Base-by-base conservation (phyloP, 2,113 vertebrate genomes). In the Anolis carolinensis region DNA sequence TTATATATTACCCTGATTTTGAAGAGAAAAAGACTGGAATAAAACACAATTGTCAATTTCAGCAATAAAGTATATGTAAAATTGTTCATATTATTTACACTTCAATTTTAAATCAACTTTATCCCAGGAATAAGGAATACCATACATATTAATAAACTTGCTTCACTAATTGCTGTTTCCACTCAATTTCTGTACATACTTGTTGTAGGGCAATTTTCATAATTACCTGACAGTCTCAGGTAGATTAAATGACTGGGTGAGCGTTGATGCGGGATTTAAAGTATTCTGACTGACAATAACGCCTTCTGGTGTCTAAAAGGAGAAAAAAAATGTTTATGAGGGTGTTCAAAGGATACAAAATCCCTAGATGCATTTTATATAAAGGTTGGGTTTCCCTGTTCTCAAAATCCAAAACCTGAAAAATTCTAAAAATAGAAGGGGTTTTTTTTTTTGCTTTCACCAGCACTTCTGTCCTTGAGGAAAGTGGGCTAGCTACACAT, bases 181-280 rank as follows among this genome's bases (percentile, higher is more conserved):
- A 6, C 4, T 59, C 34, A 10, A 2, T 34, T 82, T 16, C 63
- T 32, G 21, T 18, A 59, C 27, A 78, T 7, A 11, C 18, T 72
- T 48, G 30, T 2, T 48, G 18, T 1, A 34, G 25, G 4, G 52
- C 23, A 79, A 30, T 16, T 50, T n/a, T 44, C 18, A 27, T 27
- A 20, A 8, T 11, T 90, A 96, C 95, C 87, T 95, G 63, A 94
- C 90, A 85, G 94, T 74, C 78, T 96, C 93, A 0, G 95, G 95
- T 25, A 96, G 89, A 39, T 59, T 83, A 89, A 89, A 95, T 23
- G 83, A 87, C 78, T 79, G 84, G 77, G 94, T 93, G 79, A 92
- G 90, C 25, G 44, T 5, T 44, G 0, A 68, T 52, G 90, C 84
- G 1, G 76, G 75, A 18, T 93, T 89, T 18, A 86, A 3, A 1